Base-by-base conservation (phyloP, 1,140 invertebrate genomes). In the Calephelis virginiensis region DNA sequence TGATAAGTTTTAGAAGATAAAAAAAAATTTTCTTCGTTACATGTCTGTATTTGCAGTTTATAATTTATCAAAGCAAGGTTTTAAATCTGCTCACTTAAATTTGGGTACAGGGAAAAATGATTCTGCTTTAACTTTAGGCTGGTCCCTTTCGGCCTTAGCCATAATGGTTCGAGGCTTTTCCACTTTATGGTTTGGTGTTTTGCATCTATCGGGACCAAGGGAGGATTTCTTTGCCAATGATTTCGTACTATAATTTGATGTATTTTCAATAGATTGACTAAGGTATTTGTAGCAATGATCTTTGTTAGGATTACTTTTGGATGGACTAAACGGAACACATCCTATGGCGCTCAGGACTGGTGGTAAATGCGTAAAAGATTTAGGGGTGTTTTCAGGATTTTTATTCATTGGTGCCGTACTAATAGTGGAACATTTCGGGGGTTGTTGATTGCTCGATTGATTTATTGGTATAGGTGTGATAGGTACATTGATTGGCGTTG, bases 31-130 rank as follows among this genome's bases (percentile, higher is more conserved):
- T 10, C 12, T 11, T 53, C 11, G 8, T 6, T 56, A 56, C n/a
- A 8, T 10, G 11, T 7, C 37, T 59, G 7, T 8, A 37, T 11
- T 8, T n/a, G 37, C 8, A 8, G 5, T 43, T 43, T 5, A 59
- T 17, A 17, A 13, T 50, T 50, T 37, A 59, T 59, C 37, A 5
- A 3, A 9, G 6, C n/a, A 59, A 7, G 17, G 53, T 38, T 37
- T 59, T 10, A 11, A 17, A 38, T 6, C 8, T 6, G 53, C 9
- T 10, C 12, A 37, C n/a, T 38, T 74, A 40, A 47, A 80, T n/a
- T 71, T 69, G 0, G 77, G 77, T 6, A 77, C 40, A 1, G 69
- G 65, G 6, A 67, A 49, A 66, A 78, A 76, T 11, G 69, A n/a
- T 10, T 69, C 72, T 14, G 74, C 50, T n/a, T 50, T 11, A 11